Percentiles rank a stretch among this genome's conserved stretches.
phyloP scores from a whole-genome alignment of 2,113 vertebrate genomes.

The Rhodinocichla rosea region DNA sequence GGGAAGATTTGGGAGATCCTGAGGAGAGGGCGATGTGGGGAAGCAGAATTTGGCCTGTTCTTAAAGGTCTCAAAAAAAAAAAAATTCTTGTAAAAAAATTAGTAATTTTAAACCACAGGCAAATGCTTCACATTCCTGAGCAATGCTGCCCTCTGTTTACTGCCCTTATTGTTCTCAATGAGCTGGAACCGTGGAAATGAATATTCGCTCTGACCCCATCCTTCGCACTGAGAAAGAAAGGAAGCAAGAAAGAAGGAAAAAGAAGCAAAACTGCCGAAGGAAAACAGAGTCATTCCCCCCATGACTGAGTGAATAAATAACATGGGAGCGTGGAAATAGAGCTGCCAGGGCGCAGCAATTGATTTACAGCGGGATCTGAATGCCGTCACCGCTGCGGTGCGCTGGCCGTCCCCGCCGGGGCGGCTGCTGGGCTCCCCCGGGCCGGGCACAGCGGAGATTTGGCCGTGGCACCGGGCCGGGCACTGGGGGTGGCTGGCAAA shows the following conservation, averaged over 20 bases:
- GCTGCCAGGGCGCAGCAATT: conserved; percentile 22
- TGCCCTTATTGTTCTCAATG: conserved; percentile 65
- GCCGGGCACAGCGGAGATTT: fast-evolving
- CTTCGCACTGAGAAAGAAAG: conserved; percentile 10
- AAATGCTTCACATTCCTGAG: conserved; percentile 61
- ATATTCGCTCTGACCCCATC: conserved; percentile 36
- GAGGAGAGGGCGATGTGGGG: neutral
- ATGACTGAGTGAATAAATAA: conserved; percentile 30
- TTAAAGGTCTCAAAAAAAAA: conserved; percentile 8
- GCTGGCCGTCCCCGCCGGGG: neutral
- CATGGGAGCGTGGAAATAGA: neutral
- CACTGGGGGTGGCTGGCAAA: neutral
- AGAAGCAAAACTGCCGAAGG: neutral
- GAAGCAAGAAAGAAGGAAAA: neutral
- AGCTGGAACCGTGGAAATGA: conserved; percentile 65
- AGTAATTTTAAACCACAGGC: conserved; percentile 55
- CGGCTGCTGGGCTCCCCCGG: neutral
- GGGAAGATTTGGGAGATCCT: neutral
- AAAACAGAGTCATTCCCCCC: conserved; percentile 35
- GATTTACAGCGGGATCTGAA: neutral
- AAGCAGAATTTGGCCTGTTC: neutral
- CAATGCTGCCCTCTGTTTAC: conserved; percentile 64
- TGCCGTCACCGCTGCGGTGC: neutral
- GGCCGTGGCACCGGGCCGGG: fast-evolving
- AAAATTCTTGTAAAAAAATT: conserved; percentile 35